phyloP scores from a whole-genome alignment of 2,888 invertebrate species.

The Drosophila acutilabella region DNA sequence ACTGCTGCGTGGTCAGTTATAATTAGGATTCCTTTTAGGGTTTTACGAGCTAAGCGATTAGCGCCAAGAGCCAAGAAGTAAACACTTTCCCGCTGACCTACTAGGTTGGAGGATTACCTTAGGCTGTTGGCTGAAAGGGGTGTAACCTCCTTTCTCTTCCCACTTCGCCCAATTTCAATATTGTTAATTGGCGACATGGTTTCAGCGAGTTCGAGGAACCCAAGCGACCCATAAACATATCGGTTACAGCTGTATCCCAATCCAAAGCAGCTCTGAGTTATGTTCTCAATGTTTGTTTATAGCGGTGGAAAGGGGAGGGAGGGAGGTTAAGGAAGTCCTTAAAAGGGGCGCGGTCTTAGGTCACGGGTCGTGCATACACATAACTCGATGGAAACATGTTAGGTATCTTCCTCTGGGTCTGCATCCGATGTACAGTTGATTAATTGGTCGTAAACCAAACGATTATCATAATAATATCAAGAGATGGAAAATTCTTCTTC shows the following conservation, averaged over 20 bases:
- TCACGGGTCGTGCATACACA: slow-evolving; percentile 16
- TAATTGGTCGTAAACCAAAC: slow-evolving; percentile 72
- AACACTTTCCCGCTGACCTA: slow-evolving; percentile 61
- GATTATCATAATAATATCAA: slow-evolving; percentile 61
- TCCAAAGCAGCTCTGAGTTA: slow-evolving; percentile 48
- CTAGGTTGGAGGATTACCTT: slow-evolving; percentile 17
- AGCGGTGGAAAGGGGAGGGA: background rate
- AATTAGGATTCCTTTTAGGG: slow-evolving; percentile 71
- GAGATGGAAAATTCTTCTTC: slow-evolving; percentile 9
- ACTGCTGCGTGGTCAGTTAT: slow-evolving; percentile 81
- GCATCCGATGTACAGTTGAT: slow-evolving; percentile 53
- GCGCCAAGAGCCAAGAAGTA: slow-evolving; percentile 44
- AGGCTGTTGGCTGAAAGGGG: background rate
- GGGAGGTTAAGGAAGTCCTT: slow-evolving; percentile 1
- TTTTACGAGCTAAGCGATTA: slow-evolving; percentile 75
- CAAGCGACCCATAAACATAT: slow-evolving; percentile 57
- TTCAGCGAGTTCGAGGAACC: slow-evolving; percentile 30
- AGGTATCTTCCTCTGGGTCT: slow-evolving; percentile 3
- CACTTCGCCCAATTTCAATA: slow-evolving; percentile 57
- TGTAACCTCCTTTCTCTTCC: background rate
- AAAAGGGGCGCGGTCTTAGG: slow-evolving; percentile 43
- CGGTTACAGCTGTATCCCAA: slow-evolving; percentile 50
- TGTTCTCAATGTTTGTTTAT: slow-evolving; percentile 43
- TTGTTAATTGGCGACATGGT: slow-evolving; percentile 72
- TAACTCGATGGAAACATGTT: slow-evolving; percentile 34